phyloP scores from a whole-genome alignment of 1,140 invertebrate species.

The Drosophila pseudoobscura region DNA sequence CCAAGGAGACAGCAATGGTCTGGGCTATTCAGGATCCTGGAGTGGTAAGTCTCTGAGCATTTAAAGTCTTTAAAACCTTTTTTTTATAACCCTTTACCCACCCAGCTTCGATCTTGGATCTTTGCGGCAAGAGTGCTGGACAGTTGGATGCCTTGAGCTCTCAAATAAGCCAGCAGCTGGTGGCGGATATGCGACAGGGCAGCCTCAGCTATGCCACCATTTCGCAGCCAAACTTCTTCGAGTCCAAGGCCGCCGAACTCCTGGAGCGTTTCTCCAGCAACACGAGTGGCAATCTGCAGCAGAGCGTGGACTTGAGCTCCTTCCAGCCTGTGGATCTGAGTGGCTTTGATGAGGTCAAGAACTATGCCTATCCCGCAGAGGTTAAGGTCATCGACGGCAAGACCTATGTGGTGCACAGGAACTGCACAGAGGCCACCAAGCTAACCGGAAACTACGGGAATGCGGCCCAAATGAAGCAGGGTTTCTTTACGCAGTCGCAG shows the following conservation, averaged over 20 bases:
- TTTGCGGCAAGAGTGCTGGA: constrained; percentile 56
- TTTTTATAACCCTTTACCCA: background rate
- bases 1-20: constrained; percentile 31
- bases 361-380: constrained; percentile 74
- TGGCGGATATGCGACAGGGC: constrained; percentile 67
- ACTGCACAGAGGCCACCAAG: constrained; percentile 72
- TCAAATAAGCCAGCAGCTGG: constrained; percentile 58
- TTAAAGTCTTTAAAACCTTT: background rate
- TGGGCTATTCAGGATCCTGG: constrained; percentile 42
- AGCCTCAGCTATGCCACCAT: constrained; percentile 59
- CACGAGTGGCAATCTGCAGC: constrained; percentile 32
- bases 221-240: constrained; percentile 70
- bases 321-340: constrained; percentile 65
- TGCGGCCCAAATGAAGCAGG: constrained; percentile 21
- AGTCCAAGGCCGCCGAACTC: constrained; percentile 59
- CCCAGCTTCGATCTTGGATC: constrained; percentile 57
- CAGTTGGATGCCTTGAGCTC: constrained; percentile 61
- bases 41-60: constrained; percentile 52
- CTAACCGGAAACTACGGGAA: constrained; percentile 36
- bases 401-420: constrained; percentile 75
- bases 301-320: constrained; percentile 47
- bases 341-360: constrained; percentile 73
- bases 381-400: constrained; percentile 77
- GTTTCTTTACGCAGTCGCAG: constrained; percentile 18
- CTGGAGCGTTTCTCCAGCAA: constrained; percentile 39